phyloP scores from a whole-genome alignment of 2,888 invertebrate genomes.

The Chrysomela aeneicollis region DNA sequence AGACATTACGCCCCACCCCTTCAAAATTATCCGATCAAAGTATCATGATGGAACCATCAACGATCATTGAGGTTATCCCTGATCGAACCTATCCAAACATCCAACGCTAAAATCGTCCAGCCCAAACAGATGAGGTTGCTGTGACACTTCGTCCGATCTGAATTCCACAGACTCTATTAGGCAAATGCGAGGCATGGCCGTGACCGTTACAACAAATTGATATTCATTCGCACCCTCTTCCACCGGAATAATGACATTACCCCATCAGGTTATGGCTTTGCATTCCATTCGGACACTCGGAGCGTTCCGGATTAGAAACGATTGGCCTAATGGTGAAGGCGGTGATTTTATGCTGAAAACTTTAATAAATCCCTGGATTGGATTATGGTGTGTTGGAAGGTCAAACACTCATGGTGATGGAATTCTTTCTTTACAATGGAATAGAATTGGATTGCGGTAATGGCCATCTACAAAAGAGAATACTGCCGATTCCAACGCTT shows the following conservation, averaged over 20 bases:
- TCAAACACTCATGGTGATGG: background rate
- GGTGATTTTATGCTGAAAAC: constrained; percentile 13
- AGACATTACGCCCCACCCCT: too few relatives aligned
- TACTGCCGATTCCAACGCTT: too few relatives aligned
- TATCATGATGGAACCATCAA: too few relatives aligned
- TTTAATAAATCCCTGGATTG: background rate
- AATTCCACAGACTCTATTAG: constrained; percentile 31
- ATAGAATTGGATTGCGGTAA: background rate
- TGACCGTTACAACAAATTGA: constrained; percentile 32
- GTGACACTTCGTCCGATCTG: constrained; percentile 7
- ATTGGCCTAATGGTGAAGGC: constrained; percentile 12
- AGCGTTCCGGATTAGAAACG: constrained; percentile 18
- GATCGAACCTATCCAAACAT: background rate
- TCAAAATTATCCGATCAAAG: too few relatives aligned
- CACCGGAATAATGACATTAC: constrained; percentile 30
- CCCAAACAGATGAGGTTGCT: background rate
- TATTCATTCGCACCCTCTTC: constrained; percentile 35
- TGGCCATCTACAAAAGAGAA: too few relatives aligned
- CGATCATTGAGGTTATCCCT: too few relatives aligned
- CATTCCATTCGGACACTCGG: constrained; percentile 31
- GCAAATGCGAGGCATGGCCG: constrained; percentile 31
- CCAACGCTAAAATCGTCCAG: background rate
- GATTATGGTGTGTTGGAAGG: background rate
- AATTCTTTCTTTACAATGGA: background rate
- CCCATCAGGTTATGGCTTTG: constrained; percentile 30